Evolutionary conservation across 2,888 invertebrate genomes (phyloP).

Genomic region (Plebejus melissa): DNA sequence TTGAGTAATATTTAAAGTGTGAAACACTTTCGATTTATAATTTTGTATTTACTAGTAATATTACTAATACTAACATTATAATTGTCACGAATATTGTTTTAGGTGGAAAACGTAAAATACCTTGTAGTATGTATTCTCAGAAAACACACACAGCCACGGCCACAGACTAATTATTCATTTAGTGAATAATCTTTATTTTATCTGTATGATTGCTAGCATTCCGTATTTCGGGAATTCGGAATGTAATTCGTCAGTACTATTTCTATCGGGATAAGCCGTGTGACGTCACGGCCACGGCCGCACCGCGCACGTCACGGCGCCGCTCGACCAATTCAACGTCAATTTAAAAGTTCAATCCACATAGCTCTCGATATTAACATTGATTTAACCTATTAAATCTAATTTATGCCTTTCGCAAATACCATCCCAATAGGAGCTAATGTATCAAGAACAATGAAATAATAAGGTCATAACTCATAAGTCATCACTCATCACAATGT

Average conservation of each 20-base stretch:
- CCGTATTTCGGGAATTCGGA: slow-evolving; percentile 49
- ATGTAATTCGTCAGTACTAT: slow-evolving; percentile 68
- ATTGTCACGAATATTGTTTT: not conserved
- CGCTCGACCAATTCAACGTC: slow-evolving; percentile 35
- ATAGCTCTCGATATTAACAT: slow-evolving; percentile 28
- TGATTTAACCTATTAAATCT: slow-evolving; percentile 27
- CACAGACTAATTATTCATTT: slow-evolving; percentile 22
- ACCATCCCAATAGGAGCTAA: not conserved
- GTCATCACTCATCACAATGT: not conserved
- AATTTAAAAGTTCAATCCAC: slow-evolving; percentile 32
- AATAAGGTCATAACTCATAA: not conserved
- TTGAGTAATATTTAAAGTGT: not conserved
- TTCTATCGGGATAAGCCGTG: slow-evolving; percentile 57
- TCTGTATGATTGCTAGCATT: slow-evolving; percentile 55
- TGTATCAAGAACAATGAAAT: not conserved
- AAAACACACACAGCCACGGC: not conserved
- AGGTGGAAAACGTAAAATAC: not conserved
- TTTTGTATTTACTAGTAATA: not conserved
- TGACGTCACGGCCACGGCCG: slow-evolving; percentile 48
- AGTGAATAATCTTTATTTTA: slow-evolving; percentile 36
- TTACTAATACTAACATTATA: not conserved
- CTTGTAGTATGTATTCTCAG: slow-evolving; percentile 1
- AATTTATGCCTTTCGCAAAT: slow-evolving; percentile 7
- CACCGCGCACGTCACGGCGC: slow-evolving; percentile 39
- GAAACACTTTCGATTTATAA: not conserved